phyloP scores from a whole-genome alignment of 2,797 vertebrate genomes.

The Neosalanx taihuensis region DNA sequence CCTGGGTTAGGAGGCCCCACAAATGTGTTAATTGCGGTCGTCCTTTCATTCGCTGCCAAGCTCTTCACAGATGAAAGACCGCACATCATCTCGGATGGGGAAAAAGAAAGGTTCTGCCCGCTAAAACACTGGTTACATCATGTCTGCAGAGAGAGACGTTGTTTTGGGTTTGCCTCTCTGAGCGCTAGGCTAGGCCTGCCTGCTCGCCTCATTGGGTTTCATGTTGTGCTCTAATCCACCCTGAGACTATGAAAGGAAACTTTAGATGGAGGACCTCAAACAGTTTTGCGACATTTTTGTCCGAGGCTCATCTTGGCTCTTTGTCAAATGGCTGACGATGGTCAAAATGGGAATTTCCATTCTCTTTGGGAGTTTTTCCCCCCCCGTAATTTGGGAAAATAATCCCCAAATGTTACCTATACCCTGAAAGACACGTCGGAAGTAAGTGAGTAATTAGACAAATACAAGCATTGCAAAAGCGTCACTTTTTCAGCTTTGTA shows the following conservation, averaged over 20 bases:
- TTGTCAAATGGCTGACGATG: constrained; percentile 31
- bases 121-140: constrained; percentile 57
- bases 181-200: constrained; percentile 40
- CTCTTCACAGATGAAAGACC: constrained; percentile 47
- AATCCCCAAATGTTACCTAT: not conserved
- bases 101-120: constrained; percentile 29
- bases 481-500: constrained; percentile 21
- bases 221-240: constrained; percentile 55
- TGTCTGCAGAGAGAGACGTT: constrained; percentile 43
- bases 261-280: constrained; percentile 60
- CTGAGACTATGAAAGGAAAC: constrained; percentile 63
- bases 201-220: constrained; percentile 58
- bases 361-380: constrained; percentile 15
- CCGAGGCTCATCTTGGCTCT: constrained; percentile 41
- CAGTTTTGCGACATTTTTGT: constrained; percentile 53
- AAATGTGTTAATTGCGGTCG: constrained; percentile 48
- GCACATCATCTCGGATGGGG: constrained; percentile 44
- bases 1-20: constrained; percentile 33
- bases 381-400: not conserved
- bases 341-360: constrained; percentile 35
- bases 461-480: no score
- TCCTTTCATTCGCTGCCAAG: constrained; percentile 51
- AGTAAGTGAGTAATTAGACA: no score
- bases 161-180: constrained; percentile 42
- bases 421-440: no score